A percentile compares a stretch with the other conserved stretches of the same genome.
Evolutionary conservation across 2,888 invertebrate genomes (phyloP).

Genomic region (Ptychoptera contaminata): DNA sequence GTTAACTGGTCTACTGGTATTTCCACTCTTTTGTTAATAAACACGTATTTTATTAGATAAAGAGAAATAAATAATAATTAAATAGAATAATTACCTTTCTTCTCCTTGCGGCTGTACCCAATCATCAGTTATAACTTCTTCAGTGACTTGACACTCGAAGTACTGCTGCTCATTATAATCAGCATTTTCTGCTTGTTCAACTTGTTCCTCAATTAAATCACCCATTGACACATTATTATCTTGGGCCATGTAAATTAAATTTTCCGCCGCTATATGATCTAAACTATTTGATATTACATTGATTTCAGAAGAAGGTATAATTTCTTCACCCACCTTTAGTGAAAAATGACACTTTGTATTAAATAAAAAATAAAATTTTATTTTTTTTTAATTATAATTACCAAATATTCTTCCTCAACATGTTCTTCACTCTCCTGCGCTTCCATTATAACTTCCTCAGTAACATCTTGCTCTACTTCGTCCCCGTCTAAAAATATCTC

Average conservation of each 20-base stretch:
- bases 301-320: slow-evolving; percentile 11
- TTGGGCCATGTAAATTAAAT: slow-evolving; percentile 43
- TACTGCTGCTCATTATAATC: slow-evolving; percentile 18
- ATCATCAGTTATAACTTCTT: slow-evolving; percentile 68
- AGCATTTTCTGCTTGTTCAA: slow-evolving; percentile 15
- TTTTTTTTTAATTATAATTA: too few relatives aligned
- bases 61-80: neutral
- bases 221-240: slow-evolving; percentile 31
- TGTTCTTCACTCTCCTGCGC: slow-evolving; percentile 5
- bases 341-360: too few relatives aligned
- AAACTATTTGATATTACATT: slow-evolving; percentile 14
- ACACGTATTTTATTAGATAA: neutral
- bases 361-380: too few relatives aligned
- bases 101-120: slow-evolving; percentile 61
- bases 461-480: slow-evolving; percentile 2
- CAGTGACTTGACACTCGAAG: slow-evolving; percentile 50
- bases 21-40: slow-evolving; percentile 37
- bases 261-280: slow-evolving; percentile 48
- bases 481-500: too few relatives aligned
- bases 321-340: slow-evolving; percentile 12
- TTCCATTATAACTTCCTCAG: neutral
- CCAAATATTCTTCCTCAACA: neutral
- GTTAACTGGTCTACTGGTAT: slow-evolving; percentile 46
- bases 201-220: slow-evolving; percentile 20
- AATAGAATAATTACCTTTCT: slow-evolving; percentile 37